Evolutionary conservation across 2,797 vertebrate genomes (phyloP).

Genomic region (Bufotes viridis): DNA sequence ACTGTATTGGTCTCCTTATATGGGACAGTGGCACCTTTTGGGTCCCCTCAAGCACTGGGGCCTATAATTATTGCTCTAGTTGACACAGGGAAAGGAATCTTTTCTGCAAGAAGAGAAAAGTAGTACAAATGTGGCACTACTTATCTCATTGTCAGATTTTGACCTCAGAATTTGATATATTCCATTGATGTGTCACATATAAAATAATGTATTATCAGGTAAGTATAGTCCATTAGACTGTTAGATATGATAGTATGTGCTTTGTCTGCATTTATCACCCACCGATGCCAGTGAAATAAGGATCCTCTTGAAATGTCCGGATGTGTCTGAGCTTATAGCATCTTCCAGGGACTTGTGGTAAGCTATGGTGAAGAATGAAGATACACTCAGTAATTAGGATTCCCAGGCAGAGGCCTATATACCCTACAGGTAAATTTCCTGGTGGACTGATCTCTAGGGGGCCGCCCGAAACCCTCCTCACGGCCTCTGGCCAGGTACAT

Average conservation of each 20-base stretch:
- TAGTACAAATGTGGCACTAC: neutral
- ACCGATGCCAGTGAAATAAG: constrained; percentile 92
- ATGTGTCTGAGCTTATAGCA: constrained; percentile 90
- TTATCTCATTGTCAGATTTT: neutral
- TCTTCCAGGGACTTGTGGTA: constrained; percentile 90
- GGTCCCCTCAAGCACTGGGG: too few species aligned
- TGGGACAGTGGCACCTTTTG: too few species aligned
- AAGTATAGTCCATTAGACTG: too few species aligned
- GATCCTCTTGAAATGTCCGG: constrained; percentile 90
- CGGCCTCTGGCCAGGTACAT: too few species aligned
- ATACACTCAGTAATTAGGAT: neutral
- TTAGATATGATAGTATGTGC: too few species aligned
- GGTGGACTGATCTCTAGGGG: too few species aligned
- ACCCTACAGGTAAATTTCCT: neutral
- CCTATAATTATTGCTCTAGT: neutral
- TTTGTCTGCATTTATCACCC: constrained; percentile 51
- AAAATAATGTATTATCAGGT: too few species aligned
- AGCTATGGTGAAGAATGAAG: constrained; percentile 71
- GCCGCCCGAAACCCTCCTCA: too few species aligned
- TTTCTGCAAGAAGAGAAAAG: too few species aligned
- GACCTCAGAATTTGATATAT: too few species aligned
- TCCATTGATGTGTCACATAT: too few species aligned
- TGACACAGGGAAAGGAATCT: neutral
- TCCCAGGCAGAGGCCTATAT: neutral
- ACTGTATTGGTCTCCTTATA: too few species aligned